Conservation (phyloP, 2,888 invertebrate genomes). For the Orthonychiurus folsomi region DNA sequence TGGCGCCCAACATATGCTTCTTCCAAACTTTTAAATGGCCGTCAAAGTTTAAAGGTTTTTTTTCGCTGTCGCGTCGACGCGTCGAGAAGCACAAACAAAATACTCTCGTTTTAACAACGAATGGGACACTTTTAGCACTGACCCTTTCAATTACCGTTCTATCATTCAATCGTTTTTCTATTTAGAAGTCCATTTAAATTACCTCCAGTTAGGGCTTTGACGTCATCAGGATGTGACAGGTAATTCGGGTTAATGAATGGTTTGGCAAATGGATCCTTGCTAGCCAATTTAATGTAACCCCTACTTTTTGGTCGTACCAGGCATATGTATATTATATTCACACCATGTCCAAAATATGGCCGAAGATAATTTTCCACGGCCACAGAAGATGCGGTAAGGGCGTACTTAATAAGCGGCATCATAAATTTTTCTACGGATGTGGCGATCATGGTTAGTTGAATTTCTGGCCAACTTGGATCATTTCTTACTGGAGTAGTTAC, state of each 20-base stretch:
- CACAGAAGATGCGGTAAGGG: not conserved
- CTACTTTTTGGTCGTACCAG: not conserved
- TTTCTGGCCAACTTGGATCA: constrained; percentile 7
- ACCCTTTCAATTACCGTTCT: not conserved
- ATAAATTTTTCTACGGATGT: not conserved
- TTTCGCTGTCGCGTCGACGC: no score
- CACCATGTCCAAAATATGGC: not conserved
- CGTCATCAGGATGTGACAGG: constrained; percentile 6
- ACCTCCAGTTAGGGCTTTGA: constrained; percentile 4
- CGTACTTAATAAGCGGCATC: not conserved
- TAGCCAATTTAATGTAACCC: not conserved
- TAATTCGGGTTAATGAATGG: constrained; percentile 9
- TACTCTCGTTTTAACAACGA: no score
- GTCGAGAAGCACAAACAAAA: no score
- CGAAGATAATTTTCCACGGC: not conserved
- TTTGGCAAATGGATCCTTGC: not conserved
- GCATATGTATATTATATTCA: not conserved
- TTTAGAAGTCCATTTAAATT: not conserved
- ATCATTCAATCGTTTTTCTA: not conserved
- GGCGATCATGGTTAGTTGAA: constrained; percentile 2
- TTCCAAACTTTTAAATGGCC: no score
- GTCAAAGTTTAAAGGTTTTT: no score
- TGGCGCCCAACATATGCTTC: no score
- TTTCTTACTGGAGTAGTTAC: constrained; percentile 1
- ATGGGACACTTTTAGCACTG: no score